phyloP scores from a whole-genome alignment of 2,888 invertebrate genomes.

The Frankliniella fusca region DNA sequence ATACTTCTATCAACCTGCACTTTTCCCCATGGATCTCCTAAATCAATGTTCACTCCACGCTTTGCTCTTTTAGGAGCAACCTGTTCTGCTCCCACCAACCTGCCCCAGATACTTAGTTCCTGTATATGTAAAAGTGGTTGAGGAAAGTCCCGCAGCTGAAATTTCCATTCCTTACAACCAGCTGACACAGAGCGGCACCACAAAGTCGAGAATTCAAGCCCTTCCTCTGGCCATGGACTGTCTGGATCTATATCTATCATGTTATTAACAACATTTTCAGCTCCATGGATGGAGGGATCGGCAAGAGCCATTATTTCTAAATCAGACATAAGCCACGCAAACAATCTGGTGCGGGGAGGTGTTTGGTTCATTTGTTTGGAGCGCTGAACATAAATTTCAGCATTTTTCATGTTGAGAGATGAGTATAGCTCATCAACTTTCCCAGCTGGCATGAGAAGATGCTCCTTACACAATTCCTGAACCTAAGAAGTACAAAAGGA shows the following conservation, averaged over 20 bases:
- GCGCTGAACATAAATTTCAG: slow-evolving; percentile 92
- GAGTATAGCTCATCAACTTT: slow-evolving; percentile 86
- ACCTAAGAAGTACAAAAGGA: slow-evolving; percentile 46
- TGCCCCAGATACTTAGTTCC: slow-evolving; percentile 82
- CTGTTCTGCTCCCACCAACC: slow-evolving; percentile 85
- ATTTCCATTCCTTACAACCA: slow-evolving; percentile 78
- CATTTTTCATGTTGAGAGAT: slow-evolving; percentile 82
- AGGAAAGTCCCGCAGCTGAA: slow-evolving; percentile 90
- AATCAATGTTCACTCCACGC: slow-evolving; percentile 69
- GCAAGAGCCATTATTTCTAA: slow-evolving; percentile 73
- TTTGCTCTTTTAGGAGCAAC: slow-evolving; percentile 67
- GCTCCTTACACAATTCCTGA: slow-evolving; percentile 73
- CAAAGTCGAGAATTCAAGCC: slow-evolving; percentile 79
- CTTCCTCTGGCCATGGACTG: slow-evolving; percentile 88
- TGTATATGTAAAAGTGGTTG: slow-evolving; percentile 84
- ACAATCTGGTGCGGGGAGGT: slow-evolving; percentile 68
- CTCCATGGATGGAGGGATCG: slow-evolving; percentile 81
- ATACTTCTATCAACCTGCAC: slow-evolving; percentile 83
- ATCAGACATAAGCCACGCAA: slow-evolving; percentile 80
- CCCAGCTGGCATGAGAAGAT: slow-evolving; percentile 75
- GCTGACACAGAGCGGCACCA: slow-evolving; percentile 88
- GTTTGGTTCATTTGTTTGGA: slow-evolving; percentile 68
- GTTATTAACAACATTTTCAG: slow-evolving; percentile 64
- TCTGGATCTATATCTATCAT: slow-evolving; percentile 82
- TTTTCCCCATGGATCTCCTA: slow-evolving; percentile 80